phyloP scores from a whole-genome alignment of 2,113 vertebrate genomes.

The Xyrauchen texanus region DNA sequence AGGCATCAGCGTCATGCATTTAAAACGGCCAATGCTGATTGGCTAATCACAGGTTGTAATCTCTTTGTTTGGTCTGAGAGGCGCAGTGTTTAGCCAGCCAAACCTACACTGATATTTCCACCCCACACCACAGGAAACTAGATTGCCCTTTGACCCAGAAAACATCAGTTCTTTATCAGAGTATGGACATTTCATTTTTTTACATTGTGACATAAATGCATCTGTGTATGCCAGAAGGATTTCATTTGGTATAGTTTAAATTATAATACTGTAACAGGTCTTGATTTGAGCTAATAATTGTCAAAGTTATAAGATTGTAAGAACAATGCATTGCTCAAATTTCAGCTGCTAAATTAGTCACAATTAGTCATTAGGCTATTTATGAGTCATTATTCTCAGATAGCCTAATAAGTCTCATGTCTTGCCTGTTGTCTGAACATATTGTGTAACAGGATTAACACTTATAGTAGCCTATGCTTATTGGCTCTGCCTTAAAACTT shows the following conservation, averaged over 20 bases:
- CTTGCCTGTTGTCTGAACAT: not conserved
- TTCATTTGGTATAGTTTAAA: no score
- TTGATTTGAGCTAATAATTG: no score
- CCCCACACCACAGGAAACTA: not conserved
- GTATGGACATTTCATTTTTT: no score
- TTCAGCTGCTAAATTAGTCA: no score
- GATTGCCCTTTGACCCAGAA: not conserved
- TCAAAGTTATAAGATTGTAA: no score
- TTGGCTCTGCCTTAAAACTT: not conserved
- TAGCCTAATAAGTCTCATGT: not conserved
- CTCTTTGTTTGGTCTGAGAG: slow-evolving; percentile 20
- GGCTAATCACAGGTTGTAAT: slow-evolving; percentile 37
- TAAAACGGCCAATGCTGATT: slow-evolving; percentile 22
- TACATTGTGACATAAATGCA: no score
- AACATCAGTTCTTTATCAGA: no score
- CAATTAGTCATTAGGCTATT: no score
- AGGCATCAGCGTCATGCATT: slow-evolving; percentile 32
- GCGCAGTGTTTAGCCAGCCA: slow-evolving; percentile 3
- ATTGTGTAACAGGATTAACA: slow-evolving; percentile 40
- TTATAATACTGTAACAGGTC: no score
- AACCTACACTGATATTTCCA: not conserved
- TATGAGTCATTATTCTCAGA: no score
- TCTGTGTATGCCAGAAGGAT: no score
- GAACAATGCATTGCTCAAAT: no score
- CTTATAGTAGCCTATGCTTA: slow-evolving; percentile 14